Base-by-base conservation (phyloP, 2,888 invertebrate genomes). In the Theretra japonica region DNA sequence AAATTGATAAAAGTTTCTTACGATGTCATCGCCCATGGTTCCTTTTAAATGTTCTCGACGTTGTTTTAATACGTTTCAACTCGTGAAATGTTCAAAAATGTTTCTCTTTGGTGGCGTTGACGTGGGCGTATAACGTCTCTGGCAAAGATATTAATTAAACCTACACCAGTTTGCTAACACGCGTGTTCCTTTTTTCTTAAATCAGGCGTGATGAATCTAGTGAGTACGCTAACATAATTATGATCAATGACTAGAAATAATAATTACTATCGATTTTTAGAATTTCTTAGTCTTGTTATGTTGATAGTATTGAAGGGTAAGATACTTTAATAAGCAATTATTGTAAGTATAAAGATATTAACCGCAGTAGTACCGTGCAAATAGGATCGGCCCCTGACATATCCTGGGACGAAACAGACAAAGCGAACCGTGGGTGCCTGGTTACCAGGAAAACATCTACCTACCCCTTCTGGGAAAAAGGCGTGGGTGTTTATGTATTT, bases 1-100 rank as follows among this genome's bases (percentile, higher is more conserved):
- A 62, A 48, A 65, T 65, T 65, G 65, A 65, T 65, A 41, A 65
- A 65, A 65, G 65, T 65, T 65, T 65, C 41, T 25, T 33, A 60
- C 60, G 65, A 15, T 65, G 65, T 65, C 65, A 65, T 65, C 41
- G 11, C n/a, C 62, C 33, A 33, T 62, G 65, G 48, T 48, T 48
- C 65, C 53, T 53, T 53, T 5, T 53, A n/a, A 53, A 53, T 53
- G 53, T 17, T 53, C 17, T 17, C 53, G n/a, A 53, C 19, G 6
- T 53, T 53, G n/a, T 53, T 53, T 53, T 53, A 53, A 6, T 53
- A n/a, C n/a, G 19, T 53, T n/a, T 4, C n/a, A n/a, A 53, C n/a
- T 53, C 7, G 53, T 17, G n/a, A 7, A 53, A 53, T 53, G n/a
- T 53, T 53, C n/a, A n/a, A 53, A 53, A 53, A 17, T n/a, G n/a